Conservation (phyloP, 2,888 invertebrate genomes). For the Dermolepida albohirtum region DNA sequence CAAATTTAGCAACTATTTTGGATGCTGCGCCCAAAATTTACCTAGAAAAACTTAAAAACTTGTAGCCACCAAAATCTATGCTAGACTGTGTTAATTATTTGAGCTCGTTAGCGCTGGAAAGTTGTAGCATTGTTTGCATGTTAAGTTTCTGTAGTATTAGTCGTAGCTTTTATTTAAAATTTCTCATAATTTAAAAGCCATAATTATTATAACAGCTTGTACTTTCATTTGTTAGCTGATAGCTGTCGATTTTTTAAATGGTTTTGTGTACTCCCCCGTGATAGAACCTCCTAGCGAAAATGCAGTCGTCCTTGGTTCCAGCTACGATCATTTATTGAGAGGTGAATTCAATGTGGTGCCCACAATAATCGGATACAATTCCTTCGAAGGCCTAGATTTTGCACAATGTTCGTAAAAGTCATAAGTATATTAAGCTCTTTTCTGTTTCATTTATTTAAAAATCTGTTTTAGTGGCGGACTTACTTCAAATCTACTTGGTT, state of each 20-base stretch:
- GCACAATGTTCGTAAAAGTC: constrained; percentile 37
- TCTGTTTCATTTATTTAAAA: constrained; percentile 7
- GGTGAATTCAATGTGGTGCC: constrained; percentile 48
- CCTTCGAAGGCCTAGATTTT: constrained; percentile 45
- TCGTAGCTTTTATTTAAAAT: too few relatives aligned
- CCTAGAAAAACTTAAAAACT: too few relatives aligned
- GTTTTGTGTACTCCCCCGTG: constrained; percentile 55
- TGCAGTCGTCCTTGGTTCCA: constrained; percentile 53
- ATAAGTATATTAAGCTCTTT: neutral
- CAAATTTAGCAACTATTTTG: too few relatives aligned
- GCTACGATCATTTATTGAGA: constrained; percentile 48
- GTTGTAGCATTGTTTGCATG: too few relatives aligned
- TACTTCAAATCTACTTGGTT: constrained; percentile 61
- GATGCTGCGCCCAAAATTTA: too few relatives aligned
- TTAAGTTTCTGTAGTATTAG: too few relatives aligned
- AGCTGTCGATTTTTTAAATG: constrained; percentile 45
- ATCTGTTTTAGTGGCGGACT: constrained; percentile 54
- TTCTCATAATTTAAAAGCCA: too few relatives aligned
- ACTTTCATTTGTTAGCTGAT: constrained; percentile 1
- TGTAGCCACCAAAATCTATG: too few relatives aligned
- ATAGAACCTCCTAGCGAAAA: constrained; percentile 55
- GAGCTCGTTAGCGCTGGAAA: too few relatives aligned
- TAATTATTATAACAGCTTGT: too few relatives aligned
- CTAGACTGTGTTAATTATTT: too few relatives aligned
- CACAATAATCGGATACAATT: constrained; percentile 50